Evolutionary conservation across 1,140 invertebrate genomes (phyloP).

Genomic region (Doryteuthis pealeii): DNA sequence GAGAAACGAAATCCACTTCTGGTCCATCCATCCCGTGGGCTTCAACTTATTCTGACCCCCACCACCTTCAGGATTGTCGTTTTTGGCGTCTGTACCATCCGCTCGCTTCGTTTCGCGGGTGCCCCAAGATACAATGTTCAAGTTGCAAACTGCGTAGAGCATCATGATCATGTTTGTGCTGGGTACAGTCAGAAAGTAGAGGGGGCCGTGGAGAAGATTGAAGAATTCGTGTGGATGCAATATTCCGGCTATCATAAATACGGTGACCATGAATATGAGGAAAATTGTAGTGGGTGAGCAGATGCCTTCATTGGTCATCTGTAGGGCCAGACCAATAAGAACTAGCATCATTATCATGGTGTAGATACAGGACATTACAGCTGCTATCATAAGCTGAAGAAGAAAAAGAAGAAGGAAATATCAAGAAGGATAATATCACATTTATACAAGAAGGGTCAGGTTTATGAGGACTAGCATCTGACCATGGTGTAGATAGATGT

Average conservation of each 20-base stretch:
- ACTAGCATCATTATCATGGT: slow-evolving; percentile 58
- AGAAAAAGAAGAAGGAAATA: background rate
- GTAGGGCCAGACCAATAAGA: slow-evolving; percentile 50
- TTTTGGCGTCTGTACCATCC: background rate
- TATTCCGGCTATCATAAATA: slow-evolving; percentile 71
- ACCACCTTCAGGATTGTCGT: slow-evolving; percentile 8
- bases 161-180: slow-evolving; percentile 94
- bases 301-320: slow-evolving; percentile 52
- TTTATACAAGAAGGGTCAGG: background rate
- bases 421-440: background rate
- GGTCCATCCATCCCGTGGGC: background rate
- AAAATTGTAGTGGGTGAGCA: slow-evolving; percentile 57
- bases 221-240: slow-evolving; percentile 81
- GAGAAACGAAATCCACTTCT: slow-evolving; percentile 8
- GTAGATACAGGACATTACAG: slow-evolving; percentile 49
- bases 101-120: slow-evolving; percentile 70
- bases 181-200: slow-evolving; percentile 92
- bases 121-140: slow-evolving; percentile 90
- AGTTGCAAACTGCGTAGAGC: slow-evolving; percentile 88
- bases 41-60: slow-evolving; percentile 16
- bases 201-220: slow-evolving; percentile 74
- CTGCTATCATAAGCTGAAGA: slow-evolving; percentile 47
- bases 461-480: background rate
- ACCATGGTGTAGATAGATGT: background rate
- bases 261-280: slow-evolving; percentile 48